phyloP scores from a whole-genome alignment of 2,113 vertebrate genomes.

The Salvator merianae region DNA sequence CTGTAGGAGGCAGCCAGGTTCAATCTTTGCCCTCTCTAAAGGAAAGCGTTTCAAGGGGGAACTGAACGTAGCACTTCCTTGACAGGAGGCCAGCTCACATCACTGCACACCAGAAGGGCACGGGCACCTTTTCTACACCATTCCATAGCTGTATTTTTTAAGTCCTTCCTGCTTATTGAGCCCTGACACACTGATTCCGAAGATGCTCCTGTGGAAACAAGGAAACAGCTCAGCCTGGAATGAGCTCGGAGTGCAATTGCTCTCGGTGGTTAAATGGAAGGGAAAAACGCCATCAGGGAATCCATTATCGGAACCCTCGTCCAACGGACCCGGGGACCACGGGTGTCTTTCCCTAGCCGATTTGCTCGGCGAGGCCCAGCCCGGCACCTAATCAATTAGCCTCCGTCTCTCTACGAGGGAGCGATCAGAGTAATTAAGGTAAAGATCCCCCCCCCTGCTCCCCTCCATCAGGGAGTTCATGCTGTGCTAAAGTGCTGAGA shows the following conservation, averaged over 20 bases:
- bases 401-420: constrained; percentile 31
- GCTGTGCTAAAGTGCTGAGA: constrained; percentile 42
- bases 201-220: constrained; percentile 12
- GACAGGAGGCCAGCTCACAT: too few relatives aligned
- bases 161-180: constrained; percentile 20
- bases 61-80: background rate
- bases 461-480: constrained; percentile 42
- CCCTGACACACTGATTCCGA: background rate
- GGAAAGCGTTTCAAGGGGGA: background rate
- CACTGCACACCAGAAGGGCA: too few relatives aligned
- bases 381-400: constrained; percentile 53
- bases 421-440: constrained; percentile 54
- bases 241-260: background rate
- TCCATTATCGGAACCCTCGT: background rate
- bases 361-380: background rate
- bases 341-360: background rate
- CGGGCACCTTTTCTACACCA: background rate
- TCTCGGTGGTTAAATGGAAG: background rate
- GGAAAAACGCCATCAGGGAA: background rate
- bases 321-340: background rate
- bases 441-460: background rate
- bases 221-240: background rate
- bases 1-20: background rate
- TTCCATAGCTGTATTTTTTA: constrained; percentile 50
- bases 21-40: background rate